Evolutionary conservation across 2,888 invertebrate species (phyloP).

Genomic region (Meloe dianella): DNA sequence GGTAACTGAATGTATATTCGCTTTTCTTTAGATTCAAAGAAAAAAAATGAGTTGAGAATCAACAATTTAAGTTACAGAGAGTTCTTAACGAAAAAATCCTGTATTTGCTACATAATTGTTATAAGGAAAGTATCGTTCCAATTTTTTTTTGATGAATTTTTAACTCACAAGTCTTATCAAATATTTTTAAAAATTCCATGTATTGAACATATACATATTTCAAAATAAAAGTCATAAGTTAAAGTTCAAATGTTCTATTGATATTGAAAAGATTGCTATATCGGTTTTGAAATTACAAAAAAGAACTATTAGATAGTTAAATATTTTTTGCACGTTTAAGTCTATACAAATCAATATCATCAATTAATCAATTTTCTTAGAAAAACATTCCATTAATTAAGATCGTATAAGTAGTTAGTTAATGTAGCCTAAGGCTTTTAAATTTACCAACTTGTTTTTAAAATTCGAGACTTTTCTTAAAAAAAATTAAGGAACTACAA

Average conservation of each 20-base stretch:
- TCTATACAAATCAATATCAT: not conserved
- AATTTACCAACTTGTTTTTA: not conserved
- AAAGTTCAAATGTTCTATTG: conserved; percentile 24
- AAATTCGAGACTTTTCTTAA: not conserved
- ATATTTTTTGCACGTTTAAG: not conserved
- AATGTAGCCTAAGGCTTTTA: not conserved
- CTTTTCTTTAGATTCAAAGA: not conserved
- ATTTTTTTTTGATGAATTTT: conserved; percentile 2
- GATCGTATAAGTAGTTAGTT: not conserved
- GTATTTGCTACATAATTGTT: not conserved
- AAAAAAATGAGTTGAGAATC: not conserved
- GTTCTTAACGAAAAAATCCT: not conserved
- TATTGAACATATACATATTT: conserved; percentile 15
- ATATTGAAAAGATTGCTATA: conserved; percentile 16
- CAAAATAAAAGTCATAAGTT: conserved; percentile 29
- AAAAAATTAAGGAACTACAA: not conserved
- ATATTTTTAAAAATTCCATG: conserved; percentile 20
- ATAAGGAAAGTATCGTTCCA: not conserved
- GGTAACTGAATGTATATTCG: not conserved
- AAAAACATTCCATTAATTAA: not conserved
- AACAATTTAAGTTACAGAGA: not conserved
- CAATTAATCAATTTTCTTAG: not conserved
- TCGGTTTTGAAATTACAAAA: not conserved
- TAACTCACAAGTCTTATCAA: conserved; percentile 20
- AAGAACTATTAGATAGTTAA: not conserved